phyloP scores from a whole-genome alignment of 1,140 invertebrate genomes.

The Helicorthomorpha holstii region DNA sequence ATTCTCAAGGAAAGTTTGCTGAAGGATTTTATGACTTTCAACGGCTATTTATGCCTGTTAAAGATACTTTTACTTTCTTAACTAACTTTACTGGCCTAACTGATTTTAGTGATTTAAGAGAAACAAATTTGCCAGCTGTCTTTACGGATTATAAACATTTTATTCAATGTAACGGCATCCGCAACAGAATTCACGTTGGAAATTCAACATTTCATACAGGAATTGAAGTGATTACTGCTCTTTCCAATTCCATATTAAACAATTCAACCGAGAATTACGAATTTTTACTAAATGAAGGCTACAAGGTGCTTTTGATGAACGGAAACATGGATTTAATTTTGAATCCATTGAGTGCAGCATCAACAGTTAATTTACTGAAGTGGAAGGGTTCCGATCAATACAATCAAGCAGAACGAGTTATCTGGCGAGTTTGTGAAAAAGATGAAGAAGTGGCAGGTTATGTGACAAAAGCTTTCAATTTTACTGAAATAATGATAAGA shows the following conservation, averaged over 20 bases:
- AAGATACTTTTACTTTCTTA: too few relatives aligned
- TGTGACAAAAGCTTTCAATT: not conserved
- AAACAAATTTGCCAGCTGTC: too few relatives aligned
- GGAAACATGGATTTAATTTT: not conserved
- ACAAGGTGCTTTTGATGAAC: not conserved
- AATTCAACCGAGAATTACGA: not conserved
- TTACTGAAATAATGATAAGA: not conserved
- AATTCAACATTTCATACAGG: not conserved
- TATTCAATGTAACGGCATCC: not conserved
- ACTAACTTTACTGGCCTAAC: too few relatives aligned
- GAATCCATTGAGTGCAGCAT: not conserved
- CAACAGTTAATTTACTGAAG: not conserved
- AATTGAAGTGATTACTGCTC: too few relatives aligned
- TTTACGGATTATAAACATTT: not conserved
- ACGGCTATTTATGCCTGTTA: too few relatives aligned
- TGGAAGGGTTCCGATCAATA: not conserved
- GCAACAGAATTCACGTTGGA: not conserved
- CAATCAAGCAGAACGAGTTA: not conserved
- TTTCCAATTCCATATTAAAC: not conserved
- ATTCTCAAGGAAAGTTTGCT: too few relatives aligned
- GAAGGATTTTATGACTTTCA: too few relatives aligned
- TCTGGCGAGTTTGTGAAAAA: not conserved
- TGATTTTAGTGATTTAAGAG: too few relatives aligned
- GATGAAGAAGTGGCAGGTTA: not conserved
- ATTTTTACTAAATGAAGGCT: not conserved